These are phyloP conservation scores for Lasiommata megera DNA, from an alignment of 2,888 invertebrate genomes.

Conservation along the genomic window DNA sequence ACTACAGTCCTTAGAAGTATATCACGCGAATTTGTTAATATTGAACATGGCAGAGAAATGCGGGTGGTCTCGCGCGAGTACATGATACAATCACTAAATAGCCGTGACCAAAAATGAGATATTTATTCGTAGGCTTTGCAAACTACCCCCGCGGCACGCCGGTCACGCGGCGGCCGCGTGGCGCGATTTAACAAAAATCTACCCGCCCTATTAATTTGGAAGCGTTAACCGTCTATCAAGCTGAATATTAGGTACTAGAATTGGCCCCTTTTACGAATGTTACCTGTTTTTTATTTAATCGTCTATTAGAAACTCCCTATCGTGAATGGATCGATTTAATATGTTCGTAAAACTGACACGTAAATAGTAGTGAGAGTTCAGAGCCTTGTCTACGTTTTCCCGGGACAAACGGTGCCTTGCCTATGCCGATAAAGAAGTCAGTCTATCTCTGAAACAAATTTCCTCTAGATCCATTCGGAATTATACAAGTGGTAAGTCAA, in stretches of 20 bases:
- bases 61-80: conserved; percentile 10
- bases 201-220: conserved; percentile 32
- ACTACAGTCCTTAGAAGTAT: too few species aligned
- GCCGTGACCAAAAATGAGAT: conserved; percentile 33
- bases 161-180: conserved; percentile 41
- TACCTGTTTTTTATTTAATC: conserved; percentile 22
- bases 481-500: too few species aligned
- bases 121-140: conserved; percentile 32
- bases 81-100: conserved; percentile 31
- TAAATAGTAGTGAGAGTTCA: too few species aligned
- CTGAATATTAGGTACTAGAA: conserved; percentile 18
- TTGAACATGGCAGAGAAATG: neutral
- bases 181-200: conserved; percentile 41
- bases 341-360: too few species aligned
- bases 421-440: too few species aligned
- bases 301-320: neutral
- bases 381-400: too few species aligned
- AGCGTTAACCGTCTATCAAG: conserved; percentile 25
- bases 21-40: too few species aligned
- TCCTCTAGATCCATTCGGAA: too few species aligned
- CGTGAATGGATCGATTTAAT: too few species aligned
- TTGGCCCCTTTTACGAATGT: conserved; percentile 17
- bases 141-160: conserved; percentile 27
- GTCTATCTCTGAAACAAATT: too few species aligned
- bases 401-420: too few species aligned